Conservation (phyloP, 1,140 invertebrate species). For the Acromyrmex charruanus region DNA sequence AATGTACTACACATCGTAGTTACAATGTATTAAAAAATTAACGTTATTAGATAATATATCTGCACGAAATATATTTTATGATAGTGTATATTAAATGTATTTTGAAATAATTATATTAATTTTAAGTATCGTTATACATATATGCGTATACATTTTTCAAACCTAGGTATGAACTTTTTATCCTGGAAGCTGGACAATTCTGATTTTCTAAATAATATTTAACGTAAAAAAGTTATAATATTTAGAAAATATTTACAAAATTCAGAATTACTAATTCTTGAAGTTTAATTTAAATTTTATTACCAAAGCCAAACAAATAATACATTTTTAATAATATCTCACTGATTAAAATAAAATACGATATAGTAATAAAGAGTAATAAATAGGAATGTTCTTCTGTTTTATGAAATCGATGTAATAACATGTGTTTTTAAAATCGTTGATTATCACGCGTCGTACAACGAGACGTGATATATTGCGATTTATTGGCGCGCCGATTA, state of each 20-base stretch:
- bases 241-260: no score
- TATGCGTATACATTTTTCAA: neutral
- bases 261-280: neutral
- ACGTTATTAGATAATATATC: neutral
- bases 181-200: neutral
- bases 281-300: neutral
- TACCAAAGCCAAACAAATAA: neutral
- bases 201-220: neutral
- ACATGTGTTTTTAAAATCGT: neutral
- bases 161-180: neutral
- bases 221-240: neutral
- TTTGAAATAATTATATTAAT: neutral
- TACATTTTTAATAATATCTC: neutral
- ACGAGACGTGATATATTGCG: slow-evolving; percentile 29
- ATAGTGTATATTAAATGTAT: neutral
- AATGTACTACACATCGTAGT: neutral
- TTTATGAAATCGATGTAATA: neutral
- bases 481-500: slow-evolving; percentile 36
- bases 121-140: neutral
- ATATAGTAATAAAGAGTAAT: no score
- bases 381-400: neutral
- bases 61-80: neutral
- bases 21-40: neutral
- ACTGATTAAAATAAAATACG: no score
- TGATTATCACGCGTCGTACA: slow-evolving; percentile 20